Percentiles rank a stretch among this genome's conserved stretches.
Evolutionary conservation across 30 jellyfish, hydroid and myxozoan species (phyloP).

Genomic region (Hydractinia echinata): DNA sequence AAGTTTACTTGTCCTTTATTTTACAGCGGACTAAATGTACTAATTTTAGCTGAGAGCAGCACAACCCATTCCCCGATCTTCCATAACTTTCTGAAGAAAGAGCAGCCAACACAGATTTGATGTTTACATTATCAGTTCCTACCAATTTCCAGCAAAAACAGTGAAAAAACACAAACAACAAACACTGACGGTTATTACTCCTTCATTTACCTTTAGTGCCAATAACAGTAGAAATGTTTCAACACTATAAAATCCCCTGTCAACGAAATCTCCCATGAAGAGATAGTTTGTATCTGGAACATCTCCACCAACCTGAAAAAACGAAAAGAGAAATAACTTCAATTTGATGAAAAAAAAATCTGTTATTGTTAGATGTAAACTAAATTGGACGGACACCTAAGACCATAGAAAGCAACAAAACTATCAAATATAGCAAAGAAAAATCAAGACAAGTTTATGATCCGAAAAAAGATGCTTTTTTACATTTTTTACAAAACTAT

Average conservation of each 20-base stretch:
- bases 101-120: neutral
- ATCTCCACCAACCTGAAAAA: constrained; percentile 96
- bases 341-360: neutral
- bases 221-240: constrained; percentile 86
- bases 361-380: neutral
- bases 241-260: constrained; percentile 98
- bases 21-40: no score
- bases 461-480: no score
- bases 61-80: no score
- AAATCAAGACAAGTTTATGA: no score
- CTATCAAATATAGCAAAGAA: no score
- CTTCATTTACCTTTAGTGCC: constrained; percentile 74
- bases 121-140: neutral
- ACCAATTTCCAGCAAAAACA: no score
- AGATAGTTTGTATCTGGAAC: constrained; percentile 93
- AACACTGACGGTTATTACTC: neutral
- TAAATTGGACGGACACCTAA: neutral
- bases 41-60: no score
- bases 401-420: no score
- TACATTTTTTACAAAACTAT: no score
- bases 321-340: neutral
- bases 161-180: neutral
- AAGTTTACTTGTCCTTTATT: no score
- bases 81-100: neutral
- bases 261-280: constrained; percentile 98